phyloP scores from a whole-genome alignment of 1,140 invertebrate species.

The Calephelis virginiensis region DNA sequence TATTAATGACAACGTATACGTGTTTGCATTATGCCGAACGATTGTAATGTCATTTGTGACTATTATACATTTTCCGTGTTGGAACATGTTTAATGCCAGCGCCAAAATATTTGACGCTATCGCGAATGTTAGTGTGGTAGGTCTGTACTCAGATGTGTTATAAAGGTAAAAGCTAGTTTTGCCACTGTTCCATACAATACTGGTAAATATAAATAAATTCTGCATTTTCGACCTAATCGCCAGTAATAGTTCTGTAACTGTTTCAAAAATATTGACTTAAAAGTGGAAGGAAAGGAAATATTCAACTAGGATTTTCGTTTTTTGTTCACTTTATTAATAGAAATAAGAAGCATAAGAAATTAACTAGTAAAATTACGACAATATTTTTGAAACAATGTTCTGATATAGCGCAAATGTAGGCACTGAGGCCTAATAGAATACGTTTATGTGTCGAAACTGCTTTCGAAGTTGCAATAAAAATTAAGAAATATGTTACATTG shows the following conservation, averaged over 20 bases:
- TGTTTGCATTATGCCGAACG: too few species aligned
- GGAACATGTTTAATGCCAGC: too few species aligned
- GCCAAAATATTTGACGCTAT: too few species aligned
- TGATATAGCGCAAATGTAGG: constrained; percentile 1
- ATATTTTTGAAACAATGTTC: not conserved
- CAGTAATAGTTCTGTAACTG: constrained; percentile 1
- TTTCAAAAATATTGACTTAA: not conserved
- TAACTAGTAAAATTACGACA: not conserved
- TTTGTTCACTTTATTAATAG: too few species aligned
- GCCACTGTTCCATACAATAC: not conserved
- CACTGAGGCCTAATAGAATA: constrained; percentile 7
- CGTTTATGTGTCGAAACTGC: not conserved
- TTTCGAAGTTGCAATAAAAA: not conserved
- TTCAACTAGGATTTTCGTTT: too few species aligned
- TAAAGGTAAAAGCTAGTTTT: not conserved
- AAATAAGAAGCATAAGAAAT: not conserved
- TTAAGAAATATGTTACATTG: not conserved
- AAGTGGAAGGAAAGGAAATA: not conserved
- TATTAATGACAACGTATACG: too few species aligned
- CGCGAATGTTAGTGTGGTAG: not conserved
- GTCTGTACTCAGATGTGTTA: not conserved
- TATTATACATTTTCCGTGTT: too few species aligned
- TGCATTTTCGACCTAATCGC: constrained; percentile 12
- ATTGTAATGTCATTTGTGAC: too few species aligned
- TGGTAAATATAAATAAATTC: not conserved